Evolutionary conservation across 2,888 invertebrate genomes (phyloP).

Genomic region (Philonicus albiceps): DNA sequence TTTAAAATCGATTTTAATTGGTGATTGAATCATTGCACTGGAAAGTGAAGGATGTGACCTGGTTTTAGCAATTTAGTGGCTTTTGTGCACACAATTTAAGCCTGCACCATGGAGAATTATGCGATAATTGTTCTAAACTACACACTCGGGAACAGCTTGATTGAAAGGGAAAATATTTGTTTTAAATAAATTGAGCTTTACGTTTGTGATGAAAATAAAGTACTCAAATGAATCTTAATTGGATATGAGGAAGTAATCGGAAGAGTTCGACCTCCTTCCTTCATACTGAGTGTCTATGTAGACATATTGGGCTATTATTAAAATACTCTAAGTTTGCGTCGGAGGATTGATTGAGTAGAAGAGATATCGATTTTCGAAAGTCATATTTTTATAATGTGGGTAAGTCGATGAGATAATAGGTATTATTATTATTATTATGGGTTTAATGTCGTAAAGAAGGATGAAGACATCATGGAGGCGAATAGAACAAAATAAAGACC

Average conservation of each 20-base stretch:
- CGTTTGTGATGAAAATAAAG: not conserved
- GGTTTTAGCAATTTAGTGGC: not conserved
- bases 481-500: not conserved
- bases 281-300: not conserved
- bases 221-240: not conserved
- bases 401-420: not conserved
- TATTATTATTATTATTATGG: not conserved
- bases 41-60: not conserved
- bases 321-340: not conserved
- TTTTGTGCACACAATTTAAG: not conserved
- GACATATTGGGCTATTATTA: not conserved
- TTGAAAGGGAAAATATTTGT: not conserved
- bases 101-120: not conserved
- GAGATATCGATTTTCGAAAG: not conserved
- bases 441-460: not conserved
- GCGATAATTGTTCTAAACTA: not conserved
- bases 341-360: not conserved
- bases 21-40: not conserved
- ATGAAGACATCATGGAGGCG: not conserved
- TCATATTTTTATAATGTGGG: too few species aligned
- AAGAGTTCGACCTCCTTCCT: not conserved
- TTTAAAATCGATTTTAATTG: not conserved
- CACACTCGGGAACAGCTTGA: not conserved
- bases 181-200: not conserved
- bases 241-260: not conserved